phyloP scores from a whole-genome alignment of 2,113 vertebrate genomes.

The Myotis brandtii region DNA sequence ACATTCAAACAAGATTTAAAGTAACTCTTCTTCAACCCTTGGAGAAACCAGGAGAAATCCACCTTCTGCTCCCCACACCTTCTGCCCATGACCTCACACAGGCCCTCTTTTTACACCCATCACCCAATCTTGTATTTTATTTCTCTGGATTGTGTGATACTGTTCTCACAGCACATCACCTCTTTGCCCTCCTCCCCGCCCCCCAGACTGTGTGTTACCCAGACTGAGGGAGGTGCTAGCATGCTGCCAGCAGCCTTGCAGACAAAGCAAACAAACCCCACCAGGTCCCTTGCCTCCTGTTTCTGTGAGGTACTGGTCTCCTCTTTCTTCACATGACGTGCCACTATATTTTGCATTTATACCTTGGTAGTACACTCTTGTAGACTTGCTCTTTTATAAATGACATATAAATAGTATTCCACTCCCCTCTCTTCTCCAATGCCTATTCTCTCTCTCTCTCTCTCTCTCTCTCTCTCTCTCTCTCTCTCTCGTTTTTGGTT shows the following conservation, averaged over 20 bases:
- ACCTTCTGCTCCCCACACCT: neutral
- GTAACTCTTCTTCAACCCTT: constrained; percentile 45
- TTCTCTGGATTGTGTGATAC: constrained; percentile 70
- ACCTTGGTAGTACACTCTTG: constrained; percentile 86
- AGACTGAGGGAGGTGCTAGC: constrained; percentile 54
- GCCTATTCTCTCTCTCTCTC: constrained; percentile 64
- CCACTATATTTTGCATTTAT: constrained; percentile 88
- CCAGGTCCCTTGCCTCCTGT: neutral
- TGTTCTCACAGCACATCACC: constrained; percentile 62
- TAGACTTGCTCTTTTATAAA: constrained; percentile 84
- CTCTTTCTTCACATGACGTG: constrained; percentile 78
- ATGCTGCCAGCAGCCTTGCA: constrained; percentile 82
- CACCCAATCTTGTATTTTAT: constrained; percentile 64
- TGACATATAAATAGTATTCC: constrained; percentile 84
- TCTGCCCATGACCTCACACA: neutral
- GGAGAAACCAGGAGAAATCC: constrained; percentile 45
- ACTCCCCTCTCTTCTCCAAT: constrained; percentile 77
- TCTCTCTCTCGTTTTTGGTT: constrained; percentile 65
- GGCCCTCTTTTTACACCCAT: constrained; percentile 24
- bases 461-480: too few relatives aligned
- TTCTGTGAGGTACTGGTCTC: constrained; percentile 82
- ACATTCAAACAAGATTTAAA: constrained; percentile 56
- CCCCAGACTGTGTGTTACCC: neutral
- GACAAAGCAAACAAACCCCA: constrained; percentile 55
- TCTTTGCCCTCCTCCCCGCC: constrained; percentile 47